Evolutionary conservation across 1,140 invertebrate genomes (phyloP).

Genomic region (Macrobrachium rosenbergii): DNA sequence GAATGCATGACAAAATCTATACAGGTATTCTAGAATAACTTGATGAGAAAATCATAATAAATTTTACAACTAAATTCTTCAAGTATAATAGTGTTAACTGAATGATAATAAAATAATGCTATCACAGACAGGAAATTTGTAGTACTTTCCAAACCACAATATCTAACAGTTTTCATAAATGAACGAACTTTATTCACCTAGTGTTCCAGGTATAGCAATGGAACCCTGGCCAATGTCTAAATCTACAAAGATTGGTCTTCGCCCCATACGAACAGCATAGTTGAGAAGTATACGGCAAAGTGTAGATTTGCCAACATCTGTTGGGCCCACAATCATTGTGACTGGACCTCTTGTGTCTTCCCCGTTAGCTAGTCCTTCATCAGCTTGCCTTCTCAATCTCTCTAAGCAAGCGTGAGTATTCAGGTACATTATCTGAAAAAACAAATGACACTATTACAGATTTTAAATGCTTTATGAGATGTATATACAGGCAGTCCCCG

Average conservation of each 20-base stretch:
- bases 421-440: constrained; percentile 79
- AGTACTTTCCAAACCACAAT: no score
- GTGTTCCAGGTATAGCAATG: constrained; percentile 92
- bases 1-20: no score
- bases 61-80: no score
- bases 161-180: no score
- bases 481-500: no score
- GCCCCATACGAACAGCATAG: constrained; percentile 84
- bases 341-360: constrained; percentile 78
- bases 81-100: no score
- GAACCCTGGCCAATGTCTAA: constrained; percentile 96
- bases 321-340: constrained; percentile 93
- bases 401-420: constrained; percentile 96
- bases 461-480: no score
- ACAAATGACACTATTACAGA: no score
- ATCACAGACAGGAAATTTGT: no score
- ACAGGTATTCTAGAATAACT: no score
- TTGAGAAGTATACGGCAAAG: constrained; percentile 91
- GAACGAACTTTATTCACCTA: constrained; percentile 75
- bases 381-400: constrained; percentile 83
- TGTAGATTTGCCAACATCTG: constrained; percentile 97
- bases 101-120: no score
- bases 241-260: constrained; percentile 89
- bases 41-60: no score
- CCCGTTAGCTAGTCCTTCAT: constrained; percentile 74